Evolutionary conservation across 1,140 invertebrate genomes (phyloP), one percentile per base, ranked within the genome.

Genomic region (Rhopalosiphum maidis): DNA sequence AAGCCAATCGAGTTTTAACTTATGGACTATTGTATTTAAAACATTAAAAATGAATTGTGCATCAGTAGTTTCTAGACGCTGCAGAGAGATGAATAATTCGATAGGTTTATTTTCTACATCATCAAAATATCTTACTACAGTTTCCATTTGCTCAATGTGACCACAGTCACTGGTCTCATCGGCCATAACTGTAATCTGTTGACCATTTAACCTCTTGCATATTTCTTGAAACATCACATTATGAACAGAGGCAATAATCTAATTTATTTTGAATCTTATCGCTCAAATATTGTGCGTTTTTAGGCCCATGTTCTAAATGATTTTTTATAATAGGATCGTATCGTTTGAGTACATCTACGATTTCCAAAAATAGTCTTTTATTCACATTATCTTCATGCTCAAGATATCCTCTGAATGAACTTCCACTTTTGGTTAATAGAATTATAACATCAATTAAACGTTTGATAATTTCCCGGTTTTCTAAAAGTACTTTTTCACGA

Each of bases 101-200:
- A 93, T 68, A 35, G 68, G 55, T 25, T 46, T 25, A 43, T 48
- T 90, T 68, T 30, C 15, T 85, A 30, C 46, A 18, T 90, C 87
- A 48, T 93, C 86, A 90, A 90, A 90, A 30, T 48, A 93, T 11
- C 87, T 82, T 37, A 41, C 0, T 4, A 93, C 85, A 18, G 91
- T 68, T 2, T 87, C 55, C 41, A 93, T 55, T 93, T 93, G 93
- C 22, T 93, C 87, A 4, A n/a, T 55, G 35, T 93, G 87, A 35
- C 88, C 93, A 25, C n/a, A 43, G 86, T 93, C 88, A 43, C 83
- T 89, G 2, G 93, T 93, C 41, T 90, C 93, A 30, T 93, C 93
- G 2, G 93, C 88, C 41, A 90, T 93, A 46, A 93, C 21, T 43
- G 85, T 18, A 48, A 93, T 4, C 3, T 68, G 5, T 41, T 48